Percentiles rank a stretch among this genome's conserved stretches.
phyloP scores from a whole-genome alignment of 2,888 invertebrate genomes.

The Poecilus cupreus region DNA sequence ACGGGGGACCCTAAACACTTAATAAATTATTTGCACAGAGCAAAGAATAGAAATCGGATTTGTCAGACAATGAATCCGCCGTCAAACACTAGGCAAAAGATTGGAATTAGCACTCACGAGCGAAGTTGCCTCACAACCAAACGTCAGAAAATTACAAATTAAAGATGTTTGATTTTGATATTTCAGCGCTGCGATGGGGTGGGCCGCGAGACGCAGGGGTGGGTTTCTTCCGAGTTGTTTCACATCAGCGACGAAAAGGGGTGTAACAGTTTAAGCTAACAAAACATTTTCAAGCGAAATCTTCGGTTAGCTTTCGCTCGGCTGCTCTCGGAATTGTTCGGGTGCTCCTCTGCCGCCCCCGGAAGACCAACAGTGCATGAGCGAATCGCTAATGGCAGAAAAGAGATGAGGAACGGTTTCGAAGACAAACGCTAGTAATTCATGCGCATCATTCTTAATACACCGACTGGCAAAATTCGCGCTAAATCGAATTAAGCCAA shows the following conservation, averaged over 20 bases:
- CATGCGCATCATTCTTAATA: constrained; percentile 71
- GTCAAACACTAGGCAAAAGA: constrained; percentile 36
- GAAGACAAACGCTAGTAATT: constrained; percentile 72
- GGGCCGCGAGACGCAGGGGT: neutral
- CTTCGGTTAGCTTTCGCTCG: constrained; percentile 45
- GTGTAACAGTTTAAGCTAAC: constrained; percentile 56
- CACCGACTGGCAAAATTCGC: constrained; percentile 40
- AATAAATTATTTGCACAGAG: constrained; percentile 52
- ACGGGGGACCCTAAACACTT: constrained; percentile 46
- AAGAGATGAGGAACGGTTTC: constrained; percentile 64
- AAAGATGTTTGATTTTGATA: constrained; percentile 61
- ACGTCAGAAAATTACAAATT: constrained; percentile 60
- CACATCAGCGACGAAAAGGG: constrained; percentile 32
- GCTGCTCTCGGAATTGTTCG: constrained; percentile 53
- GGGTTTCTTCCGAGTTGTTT: constrained; percentile 52
- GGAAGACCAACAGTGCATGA: constrained; percentile 38
- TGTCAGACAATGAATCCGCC: constrained; percentile 41
- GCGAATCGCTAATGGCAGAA: constrained; percentile 52
- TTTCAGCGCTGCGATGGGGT: neutral
- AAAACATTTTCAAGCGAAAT: constrained; percentile 53
- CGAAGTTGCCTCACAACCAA: neutral
- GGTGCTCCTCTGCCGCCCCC: neutral
- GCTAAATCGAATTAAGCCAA: constrained; percentile 47
- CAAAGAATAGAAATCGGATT: constrained; percentile 46
- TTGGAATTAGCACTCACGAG: constrained; percentile 8